Evolutionary conservation across 1,140 invertebrate genomes (phyloP), one percentile per base, ranked within the genome.

Genomic region (Heliothis virescens): DNA sequence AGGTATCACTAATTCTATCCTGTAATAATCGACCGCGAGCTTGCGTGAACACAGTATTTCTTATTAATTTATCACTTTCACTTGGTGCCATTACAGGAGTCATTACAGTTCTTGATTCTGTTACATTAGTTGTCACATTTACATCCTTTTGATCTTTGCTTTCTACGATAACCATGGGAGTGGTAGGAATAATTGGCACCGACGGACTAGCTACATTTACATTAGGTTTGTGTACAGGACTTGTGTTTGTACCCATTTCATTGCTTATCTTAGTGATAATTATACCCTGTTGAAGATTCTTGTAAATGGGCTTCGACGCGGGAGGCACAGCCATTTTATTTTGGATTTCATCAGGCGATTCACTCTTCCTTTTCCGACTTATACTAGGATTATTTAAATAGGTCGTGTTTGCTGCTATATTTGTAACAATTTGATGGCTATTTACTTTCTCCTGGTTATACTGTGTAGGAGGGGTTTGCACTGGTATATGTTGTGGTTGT

Each of bases 1-100:
- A 48, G 4, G 11, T n/a, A 41, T 77, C 74, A 9, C 29, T 63
- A 15, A 69, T 48, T 69, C 88, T 92, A 48, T 90, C 90, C 48
- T 83, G 86, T 21, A 90, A 65, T 21, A 90, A 62, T 83, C 91
- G 87, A 10, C 90, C 90, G 75, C 90, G 87, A 0, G 92, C 92
- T 90, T 94, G 92, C 9, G 90, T 88, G 59, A 83, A 94, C n/a
- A 94, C 90, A 15, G 92, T 94, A 52, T 93, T 92, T 83, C 92
- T 89, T n/a, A 93, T 77, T 65, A 92, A 83, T 80, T 92, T 93
- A 16, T 94, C 92, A 83, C 89, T 90, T 16, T 91, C 91, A 53
- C 62, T 63, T 16, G 48, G 21, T 26, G 41, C 12, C 34, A 41
- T 41, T 5, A 41, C 34, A 3, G 67, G 48, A 2, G 48, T 15